These are phyloP conservation scores for Celastrina argiolus DNA, from an alignment of 2,888 invertebrate genomes.

Conservation along the genomic window DNA sequence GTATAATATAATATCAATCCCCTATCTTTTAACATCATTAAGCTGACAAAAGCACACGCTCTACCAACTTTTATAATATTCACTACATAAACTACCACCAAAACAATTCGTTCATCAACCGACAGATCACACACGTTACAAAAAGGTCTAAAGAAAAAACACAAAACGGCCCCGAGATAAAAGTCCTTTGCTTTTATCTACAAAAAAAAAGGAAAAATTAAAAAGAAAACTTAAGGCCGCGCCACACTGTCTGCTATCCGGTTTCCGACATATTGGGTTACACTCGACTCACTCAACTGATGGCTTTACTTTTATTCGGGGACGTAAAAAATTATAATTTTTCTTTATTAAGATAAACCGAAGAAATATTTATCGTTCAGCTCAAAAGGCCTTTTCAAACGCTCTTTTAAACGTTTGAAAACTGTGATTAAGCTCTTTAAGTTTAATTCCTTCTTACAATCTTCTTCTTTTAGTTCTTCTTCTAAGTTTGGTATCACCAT, in stretches of 20 bases:
- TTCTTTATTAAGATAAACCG: conserved; percentile 62
- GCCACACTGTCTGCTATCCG: conserved; percentile 78
- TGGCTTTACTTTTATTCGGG: conserved; percentile 58
- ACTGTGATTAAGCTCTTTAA: neutral
- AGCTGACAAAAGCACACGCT: conserved; percentile 41
- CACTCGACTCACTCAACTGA: conserved; percentile 55
- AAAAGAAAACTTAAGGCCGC: conserved; percentile 68
- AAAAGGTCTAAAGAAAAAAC: conserved; percentile 48
- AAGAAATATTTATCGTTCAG: conserved; percentile 40
- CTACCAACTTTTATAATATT: conserved; percentile 38
- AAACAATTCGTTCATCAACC: conserved; percentile 57
- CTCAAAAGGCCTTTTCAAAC: conserved; percentile 24
- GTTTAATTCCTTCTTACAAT: too few relatives aligned
- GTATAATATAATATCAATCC: conserved; percentile 9
- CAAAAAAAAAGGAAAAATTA: conserved; percentile 54
- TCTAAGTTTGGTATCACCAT: too few relatives aligned
- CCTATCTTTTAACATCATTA: conserved; percentile 26
- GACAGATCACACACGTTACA: conserved; percentile 63
- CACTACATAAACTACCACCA: conserved; percentile 44
- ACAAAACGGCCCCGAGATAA: conserved; percentile 52
- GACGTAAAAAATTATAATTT: conserved; percentile 56
- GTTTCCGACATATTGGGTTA: conserved; percentile 71
- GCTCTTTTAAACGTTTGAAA: neutral
- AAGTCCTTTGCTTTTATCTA: conserved; percentile 61
- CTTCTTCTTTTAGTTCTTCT: too few relatives aligned